Evolutionary conservation across 2,888 invertebrate genomes (phyloP).

Genomic region (Gastrophysa polygoni): DNA sequence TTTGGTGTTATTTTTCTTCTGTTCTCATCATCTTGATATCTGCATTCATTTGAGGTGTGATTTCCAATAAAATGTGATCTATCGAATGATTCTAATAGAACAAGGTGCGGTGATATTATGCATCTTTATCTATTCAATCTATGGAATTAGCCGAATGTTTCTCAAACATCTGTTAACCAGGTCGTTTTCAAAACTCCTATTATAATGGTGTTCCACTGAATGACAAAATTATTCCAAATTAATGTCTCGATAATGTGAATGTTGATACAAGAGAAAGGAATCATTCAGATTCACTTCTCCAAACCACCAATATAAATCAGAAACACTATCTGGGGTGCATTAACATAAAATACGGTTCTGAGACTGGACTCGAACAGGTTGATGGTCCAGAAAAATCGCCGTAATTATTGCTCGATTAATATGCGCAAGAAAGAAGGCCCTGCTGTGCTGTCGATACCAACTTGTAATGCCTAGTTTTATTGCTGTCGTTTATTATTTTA

Average conservation of each 20-base stretch:
- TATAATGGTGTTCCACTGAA: too few relatives aligned
- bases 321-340: conserved; percentile 43
- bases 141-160: background rate
- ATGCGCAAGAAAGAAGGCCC: conserved; percentile 51
- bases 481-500: conserved; percentile 56
- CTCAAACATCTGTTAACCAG: conserved; percentile 5
- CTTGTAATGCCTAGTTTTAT: conserved; percentile 56
- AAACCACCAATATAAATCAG: conserved; percentile 38
- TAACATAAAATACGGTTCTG: conserved; percentile 42
- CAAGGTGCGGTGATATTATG: background rate
- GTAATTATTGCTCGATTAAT: conserved; percentile 56
- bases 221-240: conserved; percentile 13
- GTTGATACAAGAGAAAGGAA: conserved; percentile 22
- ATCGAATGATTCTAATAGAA: too few relatives aligned
- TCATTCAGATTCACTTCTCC: conserved; percentile 22
- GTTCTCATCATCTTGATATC: too few relatives aligned
- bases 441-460: conserved; percentile 54
- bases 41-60: too few relatives aligned
- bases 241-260: conserved; percentile 15
- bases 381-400: conserved; percentile 41
- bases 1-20: too few relatives aligned
- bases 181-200: background rate
- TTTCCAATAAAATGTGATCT: too few relatives aligned
- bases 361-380: conserved; percentile 37
- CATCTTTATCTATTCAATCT: background rate